These are phyloP conservation scores for Petroica traversi DNA, from an alignment of 2,113 vertebrate species.

Conservation along the genomic window DNA sequence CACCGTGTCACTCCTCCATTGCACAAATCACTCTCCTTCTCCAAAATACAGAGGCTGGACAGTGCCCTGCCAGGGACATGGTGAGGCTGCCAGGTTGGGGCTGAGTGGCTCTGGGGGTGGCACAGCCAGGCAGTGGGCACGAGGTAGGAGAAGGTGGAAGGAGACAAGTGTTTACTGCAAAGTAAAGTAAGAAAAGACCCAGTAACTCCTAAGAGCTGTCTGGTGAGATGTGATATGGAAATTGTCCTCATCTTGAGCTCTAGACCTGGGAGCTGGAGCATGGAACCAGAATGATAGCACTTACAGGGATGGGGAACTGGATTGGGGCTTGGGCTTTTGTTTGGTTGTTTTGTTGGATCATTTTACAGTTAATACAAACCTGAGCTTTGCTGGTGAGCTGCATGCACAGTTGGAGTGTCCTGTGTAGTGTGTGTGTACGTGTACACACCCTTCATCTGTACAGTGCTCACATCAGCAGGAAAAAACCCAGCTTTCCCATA, in stretches of 20 bases:
- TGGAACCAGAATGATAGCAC: background rate
- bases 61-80: fast-evolving
- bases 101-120: background rate
- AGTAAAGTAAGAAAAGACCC: background rate
- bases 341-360: background rate
- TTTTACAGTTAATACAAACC: background rate
- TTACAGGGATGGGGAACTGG: background rate
- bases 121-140: background rate
- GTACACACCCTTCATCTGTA: background rate
- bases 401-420: background rate
- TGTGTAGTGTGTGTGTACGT: fast-evolving
- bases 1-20: fast-evolving
- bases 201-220: background rate
- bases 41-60: background rate
- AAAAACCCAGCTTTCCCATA: background rate
- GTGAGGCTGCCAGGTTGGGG: background rate
- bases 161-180: background rate
- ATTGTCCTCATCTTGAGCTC: background rate
- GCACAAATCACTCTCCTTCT: fast-evolving
- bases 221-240: background rate
- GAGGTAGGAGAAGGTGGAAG: background rate
- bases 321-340: background rate
- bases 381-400: background rate
- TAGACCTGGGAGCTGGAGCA: background rate
- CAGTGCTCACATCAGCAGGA: background rate